phyloP scores from a whole-genome alignment of 1,140 invertebrate species.

The Physella acuta region DNA sequence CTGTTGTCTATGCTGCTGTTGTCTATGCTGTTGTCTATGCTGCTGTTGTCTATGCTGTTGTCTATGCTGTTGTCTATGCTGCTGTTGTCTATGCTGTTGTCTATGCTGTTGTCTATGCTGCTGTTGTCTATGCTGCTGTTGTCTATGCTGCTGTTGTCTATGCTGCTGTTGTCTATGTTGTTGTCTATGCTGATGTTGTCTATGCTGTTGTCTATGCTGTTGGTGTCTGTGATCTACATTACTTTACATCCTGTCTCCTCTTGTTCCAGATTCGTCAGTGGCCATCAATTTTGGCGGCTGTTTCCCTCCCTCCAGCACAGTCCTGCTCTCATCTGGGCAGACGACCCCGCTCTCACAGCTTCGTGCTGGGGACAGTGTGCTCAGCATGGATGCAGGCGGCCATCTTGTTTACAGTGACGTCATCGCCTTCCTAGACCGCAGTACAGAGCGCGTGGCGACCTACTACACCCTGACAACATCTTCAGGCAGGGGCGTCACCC shows the following conservation, averaged over 20 bases:
- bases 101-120: not conserved
- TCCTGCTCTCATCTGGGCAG: conserved; percentile 65
- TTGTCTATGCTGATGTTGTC: not conserved
- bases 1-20: too few relatives aligned
- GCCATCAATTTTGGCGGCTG: conserved; percentile 79
- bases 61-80: not conserved
- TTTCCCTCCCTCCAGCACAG: conserved; percentile 70
- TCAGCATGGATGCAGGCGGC: conserved; percentile 70
- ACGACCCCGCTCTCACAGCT: conserved; percentile 66
- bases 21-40: not conserved
- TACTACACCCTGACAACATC: conserved; percentile 75
- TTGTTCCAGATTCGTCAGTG: conserved; percentile 86
- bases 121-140: not conserved
- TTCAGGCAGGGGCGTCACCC: conserved; percentile 69
- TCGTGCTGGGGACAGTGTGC: conserved; percentile 76
- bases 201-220: not conserved
- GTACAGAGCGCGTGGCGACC: conserved; percentile 67
- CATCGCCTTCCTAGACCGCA: conserved; percentile 85
- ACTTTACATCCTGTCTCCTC: too few relatives aligned
- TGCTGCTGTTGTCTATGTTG: not conserved
- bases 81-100: not conserved
- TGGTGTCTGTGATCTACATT: not conserved
- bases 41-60: not conserved
- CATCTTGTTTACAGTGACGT: conserved; percentile 79
- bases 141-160: not conserved